phyloP scores from a whole-genome alignment of 2,113 vertebrate genomes.

The Dunckerocampus dactyliophorus region DNA sequence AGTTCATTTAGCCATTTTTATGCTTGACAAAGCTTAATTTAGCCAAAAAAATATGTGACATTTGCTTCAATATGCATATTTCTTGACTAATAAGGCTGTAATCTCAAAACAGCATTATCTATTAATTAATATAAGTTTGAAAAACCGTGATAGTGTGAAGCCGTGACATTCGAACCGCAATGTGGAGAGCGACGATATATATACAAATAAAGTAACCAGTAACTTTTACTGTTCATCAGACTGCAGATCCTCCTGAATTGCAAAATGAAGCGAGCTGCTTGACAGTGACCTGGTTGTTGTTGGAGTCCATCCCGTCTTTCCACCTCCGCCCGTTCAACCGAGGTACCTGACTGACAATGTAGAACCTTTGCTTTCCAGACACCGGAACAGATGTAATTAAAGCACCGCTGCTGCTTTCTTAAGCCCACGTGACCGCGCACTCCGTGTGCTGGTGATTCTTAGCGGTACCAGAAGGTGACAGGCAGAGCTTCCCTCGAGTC shows the following conservation, averaged over 20 bases:
- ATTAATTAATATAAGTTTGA: no score
- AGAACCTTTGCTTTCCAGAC: conserved; percentile 21
- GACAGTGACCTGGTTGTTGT: conserved; percentile 54
- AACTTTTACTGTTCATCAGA: conserved; percentile 50
- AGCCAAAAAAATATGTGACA: no score
- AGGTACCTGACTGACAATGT: no score
- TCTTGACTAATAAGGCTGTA: no score
- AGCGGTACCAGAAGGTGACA: conserved; percentile 53
- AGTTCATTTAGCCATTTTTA: no score
- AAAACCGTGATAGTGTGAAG: no score
- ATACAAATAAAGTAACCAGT: no score
- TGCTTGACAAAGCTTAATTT: no score
- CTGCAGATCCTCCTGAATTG: conserved; percentile 57
- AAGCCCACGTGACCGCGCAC: conserved; percentile 21
- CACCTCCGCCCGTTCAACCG: not conserved
- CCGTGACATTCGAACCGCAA: no score
- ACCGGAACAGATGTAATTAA: conserved; percentile 48
- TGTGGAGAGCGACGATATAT: no score
- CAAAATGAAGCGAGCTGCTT: conserved; percentile 20
- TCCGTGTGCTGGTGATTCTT: conserved; percentile 21
- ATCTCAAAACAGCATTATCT: no score
- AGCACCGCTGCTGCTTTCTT: not conserved
- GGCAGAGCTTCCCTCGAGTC: conserved; percentile 44
- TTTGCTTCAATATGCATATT: no score
- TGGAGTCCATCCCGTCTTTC: conserved; percentile 21